Conservation (phyloP, 2,797 vertebrate species). For the Cirrhinus molitorella region DNA sequence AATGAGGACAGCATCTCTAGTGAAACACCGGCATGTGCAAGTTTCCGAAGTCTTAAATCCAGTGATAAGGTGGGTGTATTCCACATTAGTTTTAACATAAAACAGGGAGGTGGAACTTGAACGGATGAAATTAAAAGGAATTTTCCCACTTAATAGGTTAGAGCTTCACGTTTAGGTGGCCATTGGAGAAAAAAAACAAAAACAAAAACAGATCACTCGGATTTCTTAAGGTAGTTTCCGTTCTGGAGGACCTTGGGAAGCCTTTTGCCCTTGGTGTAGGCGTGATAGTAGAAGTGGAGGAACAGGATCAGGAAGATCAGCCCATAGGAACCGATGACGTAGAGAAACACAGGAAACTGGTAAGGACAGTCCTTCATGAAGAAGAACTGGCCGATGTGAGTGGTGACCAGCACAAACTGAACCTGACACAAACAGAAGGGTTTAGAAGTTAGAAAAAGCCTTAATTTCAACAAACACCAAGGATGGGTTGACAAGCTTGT, state of each 20-base stretch:
- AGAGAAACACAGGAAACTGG: slow-evolving; percentile 84
- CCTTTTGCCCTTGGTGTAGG: slow-evolving; percentile 85
- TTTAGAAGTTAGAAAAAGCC: neutral
- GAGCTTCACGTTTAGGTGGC: slow-evolving; percentile 5
- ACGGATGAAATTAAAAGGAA: slow-evolving; percentile 59
- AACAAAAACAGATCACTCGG: slow-evolving; percentile 47
- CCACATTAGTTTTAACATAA: slow-evolving; percentile 62
- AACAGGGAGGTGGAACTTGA: slow-evolving; percentile 54
- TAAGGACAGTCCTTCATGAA: slow-evolving; percentile 85
- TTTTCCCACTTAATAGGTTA: slow-evolving; percentile 35
- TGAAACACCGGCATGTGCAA: slow-evolving; percentile 51
- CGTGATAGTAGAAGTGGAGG: slow-evolving; percentile 86
- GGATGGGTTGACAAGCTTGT: neutral
- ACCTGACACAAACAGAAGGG: slow-evolving; percentile 66
- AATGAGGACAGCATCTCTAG: slow-evolving; percentile 45
- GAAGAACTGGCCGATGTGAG: slow-evolving; percentile 83
- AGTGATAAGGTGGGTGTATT: slow-evolving; percentile 54
- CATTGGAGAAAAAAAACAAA: neutral
- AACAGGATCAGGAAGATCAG: slow-evolving; percentile 83
- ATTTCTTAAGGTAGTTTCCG: slow-evolving; percentile 46
- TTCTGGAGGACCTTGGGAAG: slow-evolving; percentile 74
- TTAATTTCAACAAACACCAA: neutral
- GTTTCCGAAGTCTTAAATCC: slow-evolving; percentile 30
- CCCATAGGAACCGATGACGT: slow-evolving; percentile 82
- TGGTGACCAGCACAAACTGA: slow-evolving; percentile 83